phyloP scores from a whole-genome alignment of 1,140 invertebrate species.

The Conus betulinus region DNA sequence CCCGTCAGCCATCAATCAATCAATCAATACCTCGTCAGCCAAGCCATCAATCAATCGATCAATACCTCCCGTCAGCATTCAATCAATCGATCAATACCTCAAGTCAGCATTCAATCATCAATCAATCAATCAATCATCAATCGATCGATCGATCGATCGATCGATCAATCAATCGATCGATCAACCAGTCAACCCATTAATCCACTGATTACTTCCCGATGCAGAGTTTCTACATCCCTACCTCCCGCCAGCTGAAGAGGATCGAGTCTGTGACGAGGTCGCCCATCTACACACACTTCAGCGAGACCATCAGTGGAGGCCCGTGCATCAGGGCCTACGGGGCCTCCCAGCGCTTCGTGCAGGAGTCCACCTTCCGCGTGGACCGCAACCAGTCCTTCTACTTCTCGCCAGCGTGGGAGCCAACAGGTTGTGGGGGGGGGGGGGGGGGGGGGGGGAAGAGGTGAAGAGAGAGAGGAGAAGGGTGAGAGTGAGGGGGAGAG shows the following conservation, averaged over 20 bases:
- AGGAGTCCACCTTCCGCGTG: constrained; percentile 73
- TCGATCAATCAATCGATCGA: no score
- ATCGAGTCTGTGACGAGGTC: constrained; percentile 78
- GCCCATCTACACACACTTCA: constrained; percentile 79
- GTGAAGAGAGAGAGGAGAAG: neutral
- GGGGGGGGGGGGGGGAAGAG: neutral
- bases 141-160: no score
- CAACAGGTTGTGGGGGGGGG: constrained; percentile 59
- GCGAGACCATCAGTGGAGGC: constrained; percentile 78
- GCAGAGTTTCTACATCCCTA: constrained; percentile 78
- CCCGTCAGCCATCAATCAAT: no score
- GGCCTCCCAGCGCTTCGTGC: constrained; percentile 76
- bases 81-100: no score
- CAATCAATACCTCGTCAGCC: no score
- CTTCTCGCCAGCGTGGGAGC: constrained; percentile 66
- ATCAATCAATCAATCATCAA: no score
- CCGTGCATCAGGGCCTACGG: constrained; percentile 79
- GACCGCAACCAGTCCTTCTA: constrained; percentile 75
- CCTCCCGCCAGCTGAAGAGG: constrained; percentile 79
- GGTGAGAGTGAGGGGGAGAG: neutral
- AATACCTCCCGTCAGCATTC: constrained; percentile 65
- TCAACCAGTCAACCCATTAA: no score
- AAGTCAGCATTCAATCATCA: no score
- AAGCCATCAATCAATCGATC: no score
- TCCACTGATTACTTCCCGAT: no score